A percentile compares a stretch with the other conserved stretches of the same genome.
Evolutionary conservation across 1,140 invertebrate species (phyloP).

Genomic region (Triops longicaudatus): DNA sequence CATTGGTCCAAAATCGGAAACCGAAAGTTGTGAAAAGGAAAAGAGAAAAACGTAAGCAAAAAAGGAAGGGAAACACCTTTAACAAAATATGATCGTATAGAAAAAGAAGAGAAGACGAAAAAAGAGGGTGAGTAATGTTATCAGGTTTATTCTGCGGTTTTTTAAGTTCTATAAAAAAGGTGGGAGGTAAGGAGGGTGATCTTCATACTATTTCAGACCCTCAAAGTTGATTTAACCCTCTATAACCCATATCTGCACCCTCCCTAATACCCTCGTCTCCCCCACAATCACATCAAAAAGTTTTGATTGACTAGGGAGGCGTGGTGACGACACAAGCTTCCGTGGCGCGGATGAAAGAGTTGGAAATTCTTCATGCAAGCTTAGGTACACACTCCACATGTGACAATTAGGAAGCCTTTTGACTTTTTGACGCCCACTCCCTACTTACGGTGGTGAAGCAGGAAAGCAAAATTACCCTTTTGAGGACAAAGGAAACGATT

Average conservation of each 20-base stretch:
- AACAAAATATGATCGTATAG: neutral
- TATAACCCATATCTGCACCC: neutral
- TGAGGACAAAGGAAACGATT: no score
- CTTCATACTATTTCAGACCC: neutral
- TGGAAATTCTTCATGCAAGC: neutral
- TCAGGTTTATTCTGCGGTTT: neutral
- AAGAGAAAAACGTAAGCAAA: neutral
- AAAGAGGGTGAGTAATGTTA: neutral
- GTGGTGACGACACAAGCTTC: neutral
- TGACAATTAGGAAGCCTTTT: neutral
- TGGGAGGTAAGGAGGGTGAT: neutral
- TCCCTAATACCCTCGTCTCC: neutral
- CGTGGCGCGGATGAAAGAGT: neutral
- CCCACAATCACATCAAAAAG: conserved; percentile 13
- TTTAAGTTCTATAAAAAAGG: neutral
- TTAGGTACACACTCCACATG: conserved; percentile 7
- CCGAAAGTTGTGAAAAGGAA: neutral
- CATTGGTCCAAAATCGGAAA: neutral
- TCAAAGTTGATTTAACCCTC: conserved; percentile 6
- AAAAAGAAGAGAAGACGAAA: neutral
- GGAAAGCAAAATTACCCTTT: no score
- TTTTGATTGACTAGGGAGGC: conserved; percentile 1
- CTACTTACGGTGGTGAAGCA: neutral
- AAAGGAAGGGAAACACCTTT: neutral
- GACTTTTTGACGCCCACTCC: neutral